Evolutionary conservation across 2,888 invertebrate genomes (phyloP), one percentile per base, ranked within the genome.

Genomic region (Antheraea assamensis): DNA sequence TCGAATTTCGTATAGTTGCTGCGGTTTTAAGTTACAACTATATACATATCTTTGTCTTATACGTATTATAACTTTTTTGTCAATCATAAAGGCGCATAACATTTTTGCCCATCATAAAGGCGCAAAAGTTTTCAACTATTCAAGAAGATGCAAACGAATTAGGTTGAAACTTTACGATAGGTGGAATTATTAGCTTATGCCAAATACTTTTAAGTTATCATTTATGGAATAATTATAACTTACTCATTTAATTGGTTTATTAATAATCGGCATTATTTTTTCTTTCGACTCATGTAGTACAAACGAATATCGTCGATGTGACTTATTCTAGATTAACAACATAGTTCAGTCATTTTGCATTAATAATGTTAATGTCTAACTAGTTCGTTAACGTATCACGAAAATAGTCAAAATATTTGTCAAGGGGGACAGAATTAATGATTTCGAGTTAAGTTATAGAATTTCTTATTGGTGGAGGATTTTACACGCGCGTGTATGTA

Each of bases 401-500:
- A 66, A n/a, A 30, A 31, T 66, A 66, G 30, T 31, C 5, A 2
- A 68, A 68, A 35, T 68, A 35, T 68, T 35, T 68, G n/a, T 0
- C 3, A 35, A n/a, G 3, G 21, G 35, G 3, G 21, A n/a, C n/a
- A 35, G 35, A 68, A 21, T 35, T 68, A 68, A 35, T 10, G n/a
- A 68, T 21, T 35, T 17, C 30, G 68, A 71, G 71, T 71, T 71
- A 71, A 71, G 71, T 71, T 71, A 10, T 58, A 21, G 71, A 35
- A 5, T 58, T 58, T 61, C 35, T 68, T 68, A 68, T 68, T 68
- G 68, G 68, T 68, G 68, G 68, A 68, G 68, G 68, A 68, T 31
- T 35, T 15, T 55, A 4, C 2, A 21, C 17, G 27, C 27, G 30
- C 27, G 17, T 68, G 31, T 68, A 19, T 21, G 31, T 68, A 21